Percentiles rank a stretch among this genome's conserved stretches.
Evolutionary conservation across 2,113 vertebrate species (phyloP).

Genomic region (Engraulis encrasicolus): DNA sequence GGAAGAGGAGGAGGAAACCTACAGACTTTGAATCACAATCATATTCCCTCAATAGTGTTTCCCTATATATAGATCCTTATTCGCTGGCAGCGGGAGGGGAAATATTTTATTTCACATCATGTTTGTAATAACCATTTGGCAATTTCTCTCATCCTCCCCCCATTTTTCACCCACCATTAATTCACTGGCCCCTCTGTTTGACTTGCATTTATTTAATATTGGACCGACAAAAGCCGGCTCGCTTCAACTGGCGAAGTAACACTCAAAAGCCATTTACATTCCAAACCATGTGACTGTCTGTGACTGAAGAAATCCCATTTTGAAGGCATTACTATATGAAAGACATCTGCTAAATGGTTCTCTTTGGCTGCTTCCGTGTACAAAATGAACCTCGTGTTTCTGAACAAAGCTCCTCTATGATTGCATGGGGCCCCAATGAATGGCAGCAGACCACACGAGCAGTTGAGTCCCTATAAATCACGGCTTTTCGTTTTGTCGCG

Average conservation of each 20-base stretch:
- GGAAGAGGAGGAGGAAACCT: conserved; percentile 40
- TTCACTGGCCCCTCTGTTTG: conserved; percentile 39
- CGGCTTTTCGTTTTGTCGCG: neutral
- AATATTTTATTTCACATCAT: conserved; percentile 25
- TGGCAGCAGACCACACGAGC: conserved; percentile 42
- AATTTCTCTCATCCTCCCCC: conserved; percentile 31
- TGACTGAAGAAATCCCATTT: conserved; percentile 54
- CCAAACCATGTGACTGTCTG: conserved; percentile 26
- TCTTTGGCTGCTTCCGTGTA: conserved; percentile 42
- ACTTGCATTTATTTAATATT: conserved; percentile 47
- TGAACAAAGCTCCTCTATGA: conserved; percentile 32
- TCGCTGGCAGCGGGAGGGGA: neutral
- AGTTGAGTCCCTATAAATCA: neutral
- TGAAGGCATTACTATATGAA: conserved; percentile 49
- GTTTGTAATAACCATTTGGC: conserved; percentile 48
- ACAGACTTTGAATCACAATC: conserved; percentile 49
- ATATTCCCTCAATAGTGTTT: conserved; percentile 39
- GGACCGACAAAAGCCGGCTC: conserved; percentile 6
- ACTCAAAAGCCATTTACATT: conserved; percentile 51
- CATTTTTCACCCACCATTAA: conserved; percentile 39
- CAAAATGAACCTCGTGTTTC: conserved; percentile 43
- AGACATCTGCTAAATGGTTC: conserved; percentile 52
- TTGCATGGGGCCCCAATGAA: conserved; percentile 27
- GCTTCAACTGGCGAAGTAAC: conserved; percentile 13
- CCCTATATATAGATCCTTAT: conserved; percentile 30